Conservation (phyloP, 2,797 vertebrate species). For the Premnoplex brunnescens region DNA sequence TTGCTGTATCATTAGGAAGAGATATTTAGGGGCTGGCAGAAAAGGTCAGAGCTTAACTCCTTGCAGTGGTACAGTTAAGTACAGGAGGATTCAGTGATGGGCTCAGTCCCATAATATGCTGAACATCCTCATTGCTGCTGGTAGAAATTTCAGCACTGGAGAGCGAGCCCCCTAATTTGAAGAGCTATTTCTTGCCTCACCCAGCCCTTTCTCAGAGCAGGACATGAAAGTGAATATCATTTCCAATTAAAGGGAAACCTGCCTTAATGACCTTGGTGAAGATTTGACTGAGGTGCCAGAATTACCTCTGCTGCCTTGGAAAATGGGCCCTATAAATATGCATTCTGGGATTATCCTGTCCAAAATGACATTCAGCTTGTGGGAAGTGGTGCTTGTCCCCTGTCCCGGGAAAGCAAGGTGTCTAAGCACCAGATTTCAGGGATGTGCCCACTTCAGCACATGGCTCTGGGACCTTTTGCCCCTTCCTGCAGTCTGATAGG, state of each 20-base stretch:
- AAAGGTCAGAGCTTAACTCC: conserved; percentile 8
- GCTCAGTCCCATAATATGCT: neutral
- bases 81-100: neutral
- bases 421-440: neutral
- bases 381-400: neutral
- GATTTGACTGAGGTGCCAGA: neutral
- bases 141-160: neutral
- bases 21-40: neutral
- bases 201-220: neutral
- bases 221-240: neutral
- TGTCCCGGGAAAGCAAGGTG: neutral
- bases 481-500: neutral
- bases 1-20: neutral
- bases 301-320: neutral
- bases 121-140: neutral
- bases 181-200: neutral
- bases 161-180: neutral
- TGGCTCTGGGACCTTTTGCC: neutral
- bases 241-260: neutral
- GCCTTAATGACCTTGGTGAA: neutral
- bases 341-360: neutral
- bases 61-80: neutral
- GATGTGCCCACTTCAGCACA: neutral
- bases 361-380: neutral
- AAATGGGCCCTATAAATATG: neutral